Base-by-base conservation (phyloP, 2,888 invertebrate species). In the Blastobasis adustella region DNA sequence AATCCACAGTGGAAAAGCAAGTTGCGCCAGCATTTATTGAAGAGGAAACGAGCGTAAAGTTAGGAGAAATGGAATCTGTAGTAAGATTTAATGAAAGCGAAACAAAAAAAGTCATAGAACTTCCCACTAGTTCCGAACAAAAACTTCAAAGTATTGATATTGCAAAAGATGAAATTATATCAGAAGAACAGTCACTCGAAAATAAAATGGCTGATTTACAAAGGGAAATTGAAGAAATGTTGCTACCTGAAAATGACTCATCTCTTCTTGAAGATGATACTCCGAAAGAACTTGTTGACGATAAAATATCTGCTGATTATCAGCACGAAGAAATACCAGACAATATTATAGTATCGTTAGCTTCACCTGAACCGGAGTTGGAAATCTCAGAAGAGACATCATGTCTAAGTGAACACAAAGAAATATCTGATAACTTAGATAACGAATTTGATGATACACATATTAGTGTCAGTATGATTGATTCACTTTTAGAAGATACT, bases 151-250 rank as follows among this genome's bases (percentile, higher is more conserved):
- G 58, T 10, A 57, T 56, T 48, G 59, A 67, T 59, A 52, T 51
- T n/a, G 54, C 63, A 53, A 55, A 56, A 38, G 46, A 46, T 43
- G 45, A 43, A 51, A 74, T 71, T 54, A 72, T 82, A 53, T 69
- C 75, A 36, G 84, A 81, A 52, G 85, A 87, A 58, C 76, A 79
- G 54, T 85, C 85, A 1, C 74, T 87, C 49, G 88, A 87, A 64
- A 76, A 74, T 61, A 83, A 88, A 77, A 86, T 88, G 81, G 88
- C 87, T 46, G 87, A 85, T 58, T 71, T 88, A 50, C 87, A 86
- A 68, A 73, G 83, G 62, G 88, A 88, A 76, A 88, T 88, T 43
- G 88, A 89, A 58, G 87, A 88, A 73, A 81, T 87, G 81, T 60
- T 88, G 40, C 60, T 80, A 38, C 88, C 88, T 43, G 86, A 86